Evolutionary conservation across 2,888 invertebrate genomes (phyloP), one percentile per base, ranked within the genome.

Genomic region (Acleris laterana): DNA sequence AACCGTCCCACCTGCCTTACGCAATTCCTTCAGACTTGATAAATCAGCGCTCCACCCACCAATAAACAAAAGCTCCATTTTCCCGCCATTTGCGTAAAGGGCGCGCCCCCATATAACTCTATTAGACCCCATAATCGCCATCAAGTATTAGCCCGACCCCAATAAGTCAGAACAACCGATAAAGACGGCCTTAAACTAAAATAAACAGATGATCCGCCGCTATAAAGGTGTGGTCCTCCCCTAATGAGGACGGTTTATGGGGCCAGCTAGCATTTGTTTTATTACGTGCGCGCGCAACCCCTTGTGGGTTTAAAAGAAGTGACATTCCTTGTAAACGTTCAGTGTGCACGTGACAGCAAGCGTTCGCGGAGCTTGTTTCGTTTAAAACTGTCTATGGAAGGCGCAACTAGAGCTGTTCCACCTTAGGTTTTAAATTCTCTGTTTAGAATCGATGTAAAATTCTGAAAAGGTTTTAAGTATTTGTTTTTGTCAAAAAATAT

Each of bases 221-320:
- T 82, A 88, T 92, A 92, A 89, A 89, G 83, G 81, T 74, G 80
- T 88, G 85, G 88, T 89, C 91, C 90, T 89, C 87, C 82, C 77
- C 88, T 92, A 92, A 92, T 90, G 91, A 57, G 50, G 55, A 90
- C 90, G 32, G 52, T 59, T 60, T 62, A 50, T 52, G 55, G 88
- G 86, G 84, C 82, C 77, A 78, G 84, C 81, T 87, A 82, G 84
- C 88, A 87, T 90, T 89, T 88, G 84, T 83, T 77, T 87, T 50
- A 32, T 87, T 83, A 84, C 78, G 69, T 92, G 92, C 92, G 92
- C 92, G 92, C 92, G 92, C 92, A 92, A 75, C 83, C 81, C 86
- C 80, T 78, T 79, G 71, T 70, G 72, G 77, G 78, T 82, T 88
- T 91, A 91, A 85, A 92, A 90, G 85, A 79, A 81, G 82, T 80